phyloP scores from a whole-genome alignment of 2,888 invertebrate species.

The Rotaria magnacalcarata region DNA sequence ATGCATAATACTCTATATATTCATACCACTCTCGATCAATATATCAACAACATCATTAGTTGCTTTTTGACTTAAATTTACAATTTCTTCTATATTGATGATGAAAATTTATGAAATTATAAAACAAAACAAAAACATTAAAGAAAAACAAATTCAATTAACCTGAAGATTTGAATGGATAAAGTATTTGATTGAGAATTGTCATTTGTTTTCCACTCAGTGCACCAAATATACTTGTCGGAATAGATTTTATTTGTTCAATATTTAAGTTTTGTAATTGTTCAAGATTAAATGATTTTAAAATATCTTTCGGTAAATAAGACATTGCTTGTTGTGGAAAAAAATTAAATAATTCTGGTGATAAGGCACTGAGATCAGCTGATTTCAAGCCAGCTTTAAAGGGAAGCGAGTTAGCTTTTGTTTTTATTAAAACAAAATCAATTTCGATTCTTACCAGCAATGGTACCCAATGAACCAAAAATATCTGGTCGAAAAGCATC shows the following conservation, averaged over 20 bases:
- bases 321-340: background rate
- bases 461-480: slow-evolving; percentile 21
- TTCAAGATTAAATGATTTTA: background rate
- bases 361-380: background rate
- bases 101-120: background rate
- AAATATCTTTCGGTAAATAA: background rate
- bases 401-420: too few relatives aligned
- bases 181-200: background rate
- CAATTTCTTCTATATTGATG: background rate
- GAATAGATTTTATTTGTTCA: slow-evolving; percentile 31
- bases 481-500: slow-evolving; percentile 2
- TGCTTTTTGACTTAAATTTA: background rate
- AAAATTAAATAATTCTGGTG: slow-evolving; percentile 3
- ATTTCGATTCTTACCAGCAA: background rate
- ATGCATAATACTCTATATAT: background rate
- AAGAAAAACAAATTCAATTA: background rate
- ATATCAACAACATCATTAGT: background rate
- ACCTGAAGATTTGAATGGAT: slow-evolving; percentile 33
- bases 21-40: background rate
- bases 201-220: background rate
- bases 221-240: background rate
- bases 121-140: too few relatives aligned
- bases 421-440: too few relatives aligned
- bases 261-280: background rate
- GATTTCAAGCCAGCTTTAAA: slow-evolving; percentile 16